Evolutionary conservation across 2,797 vertebrate genomes (phyloP), one percentile per base, ranked within the genome.

Genomic region (Sardinella longiceps): DNA sequence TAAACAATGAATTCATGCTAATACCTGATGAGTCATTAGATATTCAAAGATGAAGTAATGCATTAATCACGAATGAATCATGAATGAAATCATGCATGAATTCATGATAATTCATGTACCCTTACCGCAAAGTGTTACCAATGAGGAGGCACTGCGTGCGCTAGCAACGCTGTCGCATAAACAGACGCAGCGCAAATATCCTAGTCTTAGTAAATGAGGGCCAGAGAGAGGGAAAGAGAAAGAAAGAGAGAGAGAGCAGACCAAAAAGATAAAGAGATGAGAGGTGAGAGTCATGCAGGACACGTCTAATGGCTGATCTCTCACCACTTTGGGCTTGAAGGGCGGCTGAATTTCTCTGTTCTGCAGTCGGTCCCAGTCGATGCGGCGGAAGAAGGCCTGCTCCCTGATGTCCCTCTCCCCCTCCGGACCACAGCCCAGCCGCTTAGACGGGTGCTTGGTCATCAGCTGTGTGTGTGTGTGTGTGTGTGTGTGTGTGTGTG

Each of bases 271-370:
- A 66, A 28, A 30, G 12, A 70, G 63, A 2, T 2, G 2, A 5
- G 11, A 9, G 1, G 48, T 1, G 48, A 33, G 28, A 30, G 60
- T 63, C 6, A 12, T 6, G 9, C 25, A 10, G 10, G 25, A 66
- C 12, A 66, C 1, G 28, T 30, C 2, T n/a, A n/a, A n/a, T 5
- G 28, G 1, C 28, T 63, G 63, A 33, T 66, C 37, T 95, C 97
- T 97, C 93, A 99, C 98, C 96, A 98, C 96, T 98, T 98, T 99
- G 60, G 98, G 98, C 91, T 99, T 99, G 92, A 98, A 99, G 0
- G 98, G 98, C 0, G 98, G 98, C 90, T 99, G 98, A 89, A 99
- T 97, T 92, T 99, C 98, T 82, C 95, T 93, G 94, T 95, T 97
- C 87, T 96, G 97, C 92, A 99, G 94, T 50, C 98, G 97, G 0